Conservation (phyloP, 2,797 vertebrate species). For the Apogon hyalosoma region DNA sequence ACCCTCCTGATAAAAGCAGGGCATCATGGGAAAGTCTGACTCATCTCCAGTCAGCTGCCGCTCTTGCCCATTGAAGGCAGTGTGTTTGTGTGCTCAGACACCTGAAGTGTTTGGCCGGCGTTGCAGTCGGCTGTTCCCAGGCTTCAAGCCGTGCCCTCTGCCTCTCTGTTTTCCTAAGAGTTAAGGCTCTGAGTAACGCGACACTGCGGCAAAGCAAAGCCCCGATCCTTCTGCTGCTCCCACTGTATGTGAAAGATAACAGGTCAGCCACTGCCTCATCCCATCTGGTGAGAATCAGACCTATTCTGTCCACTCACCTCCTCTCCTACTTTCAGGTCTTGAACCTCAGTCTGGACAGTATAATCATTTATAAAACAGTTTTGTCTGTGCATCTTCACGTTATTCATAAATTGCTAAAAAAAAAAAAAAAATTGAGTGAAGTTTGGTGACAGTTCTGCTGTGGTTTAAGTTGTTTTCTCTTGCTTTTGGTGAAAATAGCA, state of each 20-base stretch:
- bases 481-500: too few relatives aligned
- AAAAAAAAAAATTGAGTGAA: too few relatives aligned
- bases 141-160: constrained; percentile 14
- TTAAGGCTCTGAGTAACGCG: constrained; percentile 56
- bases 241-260: constrained; percentile 49
- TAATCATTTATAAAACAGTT: too few relatives aligned
- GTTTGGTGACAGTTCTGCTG: too few relatives aligned
- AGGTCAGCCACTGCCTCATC: constrained; percentile 16
- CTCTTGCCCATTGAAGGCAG: constrained; percentile 23
- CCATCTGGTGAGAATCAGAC: constrained; percentile 21
- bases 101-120: constrained; percentile 42
- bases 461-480: too few relatives aligned
- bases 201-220: constrained; percentile 61
- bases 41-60: constrained; percentile 18
- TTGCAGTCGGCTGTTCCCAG: constrained; percentile 43
- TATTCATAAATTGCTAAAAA: too few relatives aligned
- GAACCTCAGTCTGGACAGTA: not conserved
- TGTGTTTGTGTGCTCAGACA: constrained; percentile 64
- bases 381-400: not conserved
- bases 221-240: constrained; percentile 26
- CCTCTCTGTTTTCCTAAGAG: constrained; percentile 53
- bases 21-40: constrained; percentile 38
- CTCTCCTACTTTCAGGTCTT: not conserved
- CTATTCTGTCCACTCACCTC: not conserved
- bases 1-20: not conserved